These are phyloP conservation scores for Tetanocera ferruginea DNA, from an alignment of 2,888 invertebrate species.

Conservation along the genomic window DNA sequence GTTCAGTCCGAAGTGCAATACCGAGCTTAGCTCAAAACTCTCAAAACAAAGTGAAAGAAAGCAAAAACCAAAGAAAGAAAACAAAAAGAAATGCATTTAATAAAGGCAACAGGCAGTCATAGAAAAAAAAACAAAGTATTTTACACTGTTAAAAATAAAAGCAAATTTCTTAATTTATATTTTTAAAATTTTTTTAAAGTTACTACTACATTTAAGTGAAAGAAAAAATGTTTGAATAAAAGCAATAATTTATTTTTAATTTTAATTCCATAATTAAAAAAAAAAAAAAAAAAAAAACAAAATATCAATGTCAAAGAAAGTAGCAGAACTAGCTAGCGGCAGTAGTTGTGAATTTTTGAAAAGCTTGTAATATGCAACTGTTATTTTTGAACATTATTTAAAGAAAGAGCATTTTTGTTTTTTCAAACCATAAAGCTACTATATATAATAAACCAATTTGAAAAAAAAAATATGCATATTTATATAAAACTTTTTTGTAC, in stretches of 20 bases:
- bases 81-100: not conserved
- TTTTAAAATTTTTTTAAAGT: constrained; percentile 7
- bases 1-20: too few relatives aligned
- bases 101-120: not conserved
- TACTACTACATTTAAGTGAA: constrained; percentile 14
- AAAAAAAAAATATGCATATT: not conserved
- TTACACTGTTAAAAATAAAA: constrained; percentile 19
- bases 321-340: not conserved
- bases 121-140: not conserved
- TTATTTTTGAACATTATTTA: not conserved
- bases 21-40: too few relatives aligned
- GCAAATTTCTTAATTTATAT: constrained; percentile 28
- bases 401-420: not conserved
- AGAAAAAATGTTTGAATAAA: constrained; percentile 24
- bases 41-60: not conserved
- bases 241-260: not conserved
- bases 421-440: not conserved
- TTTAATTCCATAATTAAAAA: too few relatives aligned
- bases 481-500: constrained; percentile 9
- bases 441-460: not conserved
- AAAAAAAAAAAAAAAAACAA: not conserved
- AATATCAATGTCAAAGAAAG: not conserved
- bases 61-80: not conserved
- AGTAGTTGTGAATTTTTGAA: not conserved
- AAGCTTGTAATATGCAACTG: not conserved